Evolutionary conservation across 2,113 vertebrate genomes (phyloP).

Genomic region (Trinectes maculatus): DNA sequence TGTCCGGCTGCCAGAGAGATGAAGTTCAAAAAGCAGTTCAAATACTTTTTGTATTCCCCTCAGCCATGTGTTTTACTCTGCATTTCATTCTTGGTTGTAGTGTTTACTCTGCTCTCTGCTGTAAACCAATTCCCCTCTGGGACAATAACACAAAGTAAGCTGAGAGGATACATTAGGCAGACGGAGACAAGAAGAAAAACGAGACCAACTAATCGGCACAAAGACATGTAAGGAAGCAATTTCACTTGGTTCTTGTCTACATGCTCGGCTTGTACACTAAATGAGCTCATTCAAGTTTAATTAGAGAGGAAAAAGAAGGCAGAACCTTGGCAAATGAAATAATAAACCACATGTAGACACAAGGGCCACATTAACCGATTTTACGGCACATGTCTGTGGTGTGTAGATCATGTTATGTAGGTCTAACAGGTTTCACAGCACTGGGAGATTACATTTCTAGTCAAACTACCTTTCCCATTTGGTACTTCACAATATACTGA

Average conservation of each 20-base stretch:
- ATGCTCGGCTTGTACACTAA: conserved; percentile 51
- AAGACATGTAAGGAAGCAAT: conserved; percentile 40
- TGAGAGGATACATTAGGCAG: conserved; percentile 21
- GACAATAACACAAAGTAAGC: conserved; percentile 30
- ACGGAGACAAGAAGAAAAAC: conserved; percentile 4
- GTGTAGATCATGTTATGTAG: conserved; percentile 13
- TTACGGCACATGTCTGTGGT: conserved; percentile 21
- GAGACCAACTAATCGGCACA: conserved; percentile 40
- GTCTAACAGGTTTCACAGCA: conserved; percentile 5
- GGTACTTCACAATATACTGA: background rate
- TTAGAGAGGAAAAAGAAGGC: conserved; percentile 50
- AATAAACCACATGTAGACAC: conserved; percentile 50
- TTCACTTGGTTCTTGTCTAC: conserved; percentile 48
- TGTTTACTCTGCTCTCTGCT: conserved; percentile 29
- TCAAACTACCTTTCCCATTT: conserved; percentile 3
- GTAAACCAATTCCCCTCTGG: conserved; percentile 31
- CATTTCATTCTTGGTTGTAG: conserved; percentile 9
- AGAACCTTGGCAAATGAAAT: conserved; percentile 63
- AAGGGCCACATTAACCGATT: conserved; percentile 39
- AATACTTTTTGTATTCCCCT: background rate
- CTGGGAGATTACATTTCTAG: background rate
- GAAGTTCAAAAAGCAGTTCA: conserved; percentile 8
- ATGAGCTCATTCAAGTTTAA: conserved; percentile 65
- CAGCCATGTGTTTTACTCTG: background rate
- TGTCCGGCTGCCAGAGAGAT: background rate